Evolutionary conservation across 2,888 invertebrate genomes (phyloP).

Genomic region (Drosophila tripunctata): DNA sequence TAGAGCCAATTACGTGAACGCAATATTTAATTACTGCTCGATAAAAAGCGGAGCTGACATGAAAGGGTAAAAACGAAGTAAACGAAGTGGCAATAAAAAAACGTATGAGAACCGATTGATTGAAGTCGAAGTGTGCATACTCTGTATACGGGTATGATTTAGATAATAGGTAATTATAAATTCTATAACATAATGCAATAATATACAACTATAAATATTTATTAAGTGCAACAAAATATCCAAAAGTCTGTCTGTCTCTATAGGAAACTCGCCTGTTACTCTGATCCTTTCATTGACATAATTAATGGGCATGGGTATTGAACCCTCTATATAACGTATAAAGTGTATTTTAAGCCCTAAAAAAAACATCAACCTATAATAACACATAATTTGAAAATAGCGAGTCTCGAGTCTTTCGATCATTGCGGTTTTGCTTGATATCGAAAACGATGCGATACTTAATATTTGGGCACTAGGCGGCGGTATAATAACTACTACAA

Average conservation of each 20-base stretch:
- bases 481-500: conserved; percentile 18
- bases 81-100: conserved; percentile 13
- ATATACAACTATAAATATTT: too few species aligned
- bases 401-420: conserved; percentile 1
- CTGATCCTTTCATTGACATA: too few species aligned
- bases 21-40: conserved; percentile 61
- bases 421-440: conserved; percentile 21
- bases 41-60: conserved; percentile 31
- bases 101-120: neutral
- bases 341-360: too few species aligned
- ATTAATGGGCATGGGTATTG: too few species aligned
- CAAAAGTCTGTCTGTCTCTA: too few species aligned
- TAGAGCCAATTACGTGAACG: conserved; percentile 61
- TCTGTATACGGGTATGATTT: too few species aligned
- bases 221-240: too few species aligned
- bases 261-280: too few species aligned
- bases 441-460: too few species aligned
- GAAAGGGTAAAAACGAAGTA: conserved; percentile 26
- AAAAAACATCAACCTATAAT: conserved; percentile 29
- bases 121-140: conserved; percentile 10
- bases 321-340: neutral
- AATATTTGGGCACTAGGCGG: conserved; percentile 22
- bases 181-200: too few species aligned
- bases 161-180: too few species aligned
- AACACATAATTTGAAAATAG: conserved; percentile 38